Evolutionary conservation across 2,797 vertebrate genomes (phyloP).

Genomic region (Leuciscus waleckii): DNA sequence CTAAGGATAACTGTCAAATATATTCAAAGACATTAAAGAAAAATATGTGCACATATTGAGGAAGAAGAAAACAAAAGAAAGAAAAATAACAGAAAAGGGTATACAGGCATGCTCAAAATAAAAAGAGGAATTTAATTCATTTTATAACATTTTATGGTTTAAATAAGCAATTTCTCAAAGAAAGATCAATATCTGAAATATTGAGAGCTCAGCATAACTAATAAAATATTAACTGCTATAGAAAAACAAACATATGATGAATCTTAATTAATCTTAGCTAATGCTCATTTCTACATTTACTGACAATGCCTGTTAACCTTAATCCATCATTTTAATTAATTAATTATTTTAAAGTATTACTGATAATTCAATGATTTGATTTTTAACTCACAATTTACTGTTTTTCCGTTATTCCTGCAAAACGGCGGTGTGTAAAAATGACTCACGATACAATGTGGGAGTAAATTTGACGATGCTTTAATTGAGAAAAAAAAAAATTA

Average conservation of each 20-base stretch:
- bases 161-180: background rate
- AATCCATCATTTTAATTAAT: background rate
- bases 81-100: too few relatives aligned
- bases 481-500: constrained; percentile 59
- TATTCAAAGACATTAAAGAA: too few relatives aligned
- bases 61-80: too few relatives aligned
- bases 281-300: background rate
- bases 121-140: too few relatives aligned
- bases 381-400: background rate
- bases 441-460: background rate
- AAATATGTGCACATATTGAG: too few relatives aligned
- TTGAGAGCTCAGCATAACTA: background rate
- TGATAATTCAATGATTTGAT: background rate
- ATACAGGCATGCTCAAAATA: too few relatives aligned
- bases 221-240: too few relatives aligned
- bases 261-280: too few relatives aligned
- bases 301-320: background rate
- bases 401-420: background rate
- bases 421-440: background rate
- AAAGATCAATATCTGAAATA: background rate
- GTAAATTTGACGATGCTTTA: constrained; percentile 61
- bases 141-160: background rate
- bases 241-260: too few relatives aligned
- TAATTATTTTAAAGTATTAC: too few relatives aligned
- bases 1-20: too few relatives aligned